Percentiles rank a stretch among this genome's conserved stretches.
phyloP scores from a whole-genome alignment of 2,113 vertebrate species.

The Kryptolebias marmoratus region DNA sequence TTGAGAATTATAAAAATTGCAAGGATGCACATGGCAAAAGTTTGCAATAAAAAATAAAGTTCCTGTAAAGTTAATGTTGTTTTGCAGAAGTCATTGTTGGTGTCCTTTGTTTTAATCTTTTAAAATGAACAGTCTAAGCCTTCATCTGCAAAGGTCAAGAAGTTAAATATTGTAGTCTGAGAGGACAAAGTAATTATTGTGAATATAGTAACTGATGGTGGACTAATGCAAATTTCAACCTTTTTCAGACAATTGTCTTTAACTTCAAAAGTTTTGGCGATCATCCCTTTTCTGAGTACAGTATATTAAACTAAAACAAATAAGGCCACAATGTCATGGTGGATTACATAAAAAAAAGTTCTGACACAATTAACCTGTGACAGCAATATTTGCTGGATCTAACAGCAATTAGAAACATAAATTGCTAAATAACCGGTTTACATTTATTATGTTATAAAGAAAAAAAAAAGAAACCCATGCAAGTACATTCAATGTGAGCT shows the following conservation, averaged over 20 bases:
- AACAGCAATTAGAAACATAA: constrained; percentile 22
- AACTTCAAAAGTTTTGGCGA: constrained; percentile 43
- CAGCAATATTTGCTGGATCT: constrained; percentile 28
- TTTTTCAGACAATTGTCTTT: constrained; percentile 34
- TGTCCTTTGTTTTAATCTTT: constrained; percentile 49
- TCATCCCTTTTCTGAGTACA: constrained; percentile 23
- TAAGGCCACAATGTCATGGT: constrained; percentile 42
- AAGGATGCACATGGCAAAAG: too few relatives aligned
- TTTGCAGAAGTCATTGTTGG: constrained; percentile 15
- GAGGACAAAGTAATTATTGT: constrained; percentile 58
- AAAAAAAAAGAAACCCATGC: background rate
- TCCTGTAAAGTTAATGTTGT: background rate
- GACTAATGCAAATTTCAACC: constrained; percentile 47
- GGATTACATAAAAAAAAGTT: constrained; percentile 54
- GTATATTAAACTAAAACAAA: constrained; percentile 54
- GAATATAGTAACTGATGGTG: constrained; percentile 45
- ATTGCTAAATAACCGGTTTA: constrained; percentile 1
- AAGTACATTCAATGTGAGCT: background rate
- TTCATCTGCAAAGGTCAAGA: constrained; percentile 48
- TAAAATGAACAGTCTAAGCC: constrained; percentile 21
- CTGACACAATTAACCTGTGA: constrained; percentile 71
- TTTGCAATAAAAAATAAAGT: too few relatives aligned
- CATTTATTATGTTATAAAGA: background rate
- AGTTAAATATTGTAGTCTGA: constrained; percentile 50
- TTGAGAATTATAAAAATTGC: too few relatives aligned